These are phyloP conservation scores for Peromyscus eremicus DNA, from an alignment of 2,797 vertebrate species.

Conservation along the genomic window DNA sequence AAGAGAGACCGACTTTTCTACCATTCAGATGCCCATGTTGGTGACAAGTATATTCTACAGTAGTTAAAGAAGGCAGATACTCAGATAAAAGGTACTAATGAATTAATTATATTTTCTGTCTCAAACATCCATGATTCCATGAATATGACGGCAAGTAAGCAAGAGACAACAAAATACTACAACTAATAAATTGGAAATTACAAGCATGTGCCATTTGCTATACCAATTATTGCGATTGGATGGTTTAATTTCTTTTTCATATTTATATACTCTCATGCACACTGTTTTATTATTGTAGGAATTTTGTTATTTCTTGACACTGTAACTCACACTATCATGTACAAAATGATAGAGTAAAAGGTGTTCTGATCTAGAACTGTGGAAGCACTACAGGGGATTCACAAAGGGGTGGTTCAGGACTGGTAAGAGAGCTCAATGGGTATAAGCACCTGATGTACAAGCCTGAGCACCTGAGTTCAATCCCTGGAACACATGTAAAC, in stretches of 20 bases:
- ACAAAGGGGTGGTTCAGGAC: neutral
- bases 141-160: constrained; percentile 16
- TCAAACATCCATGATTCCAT: constrained; percentile 21
- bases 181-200: constrained; percentile 25
- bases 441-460: neutral
- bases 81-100: constrained; percentile 14
- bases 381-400: neutral
- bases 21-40: neutral
- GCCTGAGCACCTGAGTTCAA: neutral
- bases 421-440: neutral
- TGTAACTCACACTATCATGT: neutral
- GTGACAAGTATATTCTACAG: neutral
- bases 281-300: neutral
- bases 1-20: constrained; percentile 34
- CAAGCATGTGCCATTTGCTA: neutral
- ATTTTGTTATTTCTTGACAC: constrained; percentile 4
- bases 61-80: constrained; percentile 2
- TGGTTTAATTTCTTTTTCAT: neutral
- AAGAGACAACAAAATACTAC: constrained; percentile 55
- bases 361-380: neutral
- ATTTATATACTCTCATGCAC: neutral
- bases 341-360: constrained; percentile 2
- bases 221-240: constrained; percentile 18
- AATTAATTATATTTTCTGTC: constrained; percentile 42
- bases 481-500: neutral